These are phyloP conservation scores for Drepana arcuata DNA, from an alignment of 1,140 invertebrate species.

Conservation along the genomic window DNA sequence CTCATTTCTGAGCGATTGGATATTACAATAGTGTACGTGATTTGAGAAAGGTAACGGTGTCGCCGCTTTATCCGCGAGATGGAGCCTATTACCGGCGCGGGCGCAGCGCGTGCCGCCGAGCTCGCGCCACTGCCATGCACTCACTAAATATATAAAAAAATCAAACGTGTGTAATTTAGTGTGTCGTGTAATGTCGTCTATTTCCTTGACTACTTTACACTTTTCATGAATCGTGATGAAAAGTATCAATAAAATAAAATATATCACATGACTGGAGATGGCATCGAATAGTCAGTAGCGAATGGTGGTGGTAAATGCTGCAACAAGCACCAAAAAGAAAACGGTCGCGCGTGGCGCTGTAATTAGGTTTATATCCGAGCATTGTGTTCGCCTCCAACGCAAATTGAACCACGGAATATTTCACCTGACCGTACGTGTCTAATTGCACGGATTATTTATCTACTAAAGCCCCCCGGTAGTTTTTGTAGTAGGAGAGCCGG, in stretches of 20 bases:
- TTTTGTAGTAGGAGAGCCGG: conserved; percentile 39
- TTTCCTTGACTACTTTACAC: no score
- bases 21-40: conserved; percentile 72
- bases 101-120: conserved; percentile 26
- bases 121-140: conserved; percentile 1
- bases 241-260: no score
- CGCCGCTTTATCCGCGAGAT: conserved; percentile 63
- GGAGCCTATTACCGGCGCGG: conserved; percentile 47
- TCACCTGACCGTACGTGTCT: conserved; percentile 61
- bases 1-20: conserved; percentile 69
- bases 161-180: no score
- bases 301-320: no score
- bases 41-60: conserved; percentile 69
- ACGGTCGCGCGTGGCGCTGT: conserved; percentile 31
- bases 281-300: no score
- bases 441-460: conserved; percentile 62
- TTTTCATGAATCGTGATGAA: no score
- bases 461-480: conserved; percentile 35
- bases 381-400: conserved; percentile 36
- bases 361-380: conserved; percentile 42
- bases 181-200: no score
- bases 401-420: conserved; percentile 58
- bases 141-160: no score
- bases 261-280: no score
- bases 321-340: conserved; percentile 38